phyloP scores from a whole-genome alignment of 2,888 invertebrate species.

The Salticus scenicus region DNA sequence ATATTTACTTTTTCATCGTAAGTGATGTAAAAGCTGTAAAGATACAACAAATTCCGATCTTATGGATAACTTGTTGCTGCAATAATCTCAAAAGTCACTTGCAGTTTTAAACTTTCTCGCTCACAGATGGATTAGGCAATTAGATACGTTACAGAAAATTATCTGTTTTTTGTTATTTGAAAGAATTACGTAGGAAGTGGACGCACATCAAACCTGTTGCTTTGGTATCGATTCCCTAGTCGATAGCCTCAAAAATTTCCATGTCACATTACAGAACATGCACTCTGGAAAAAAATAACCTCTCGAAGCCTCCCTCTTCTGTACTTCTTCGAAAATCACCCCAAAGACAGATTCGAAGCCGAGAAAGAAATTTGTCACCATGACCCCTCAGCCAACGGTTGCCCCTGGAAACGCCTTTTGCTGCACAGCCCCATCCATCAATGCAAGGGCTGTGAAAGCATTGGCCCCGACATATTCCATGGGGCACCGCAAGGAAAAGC shows the following conservation, averaged over 20 bases:
- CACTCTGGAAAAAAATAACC: neutral
- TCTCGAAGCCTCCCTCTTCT: conserved; percentile 9
- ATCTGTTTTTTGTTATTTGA: too few relatives aligned
- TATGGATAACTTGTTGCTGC: too few relatives aligned
- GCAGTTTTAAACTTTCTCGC: too few relatives aligned
- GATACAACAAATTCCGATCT: too few relatives aligned
- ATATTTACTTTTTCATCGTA: too few relatives aligned
- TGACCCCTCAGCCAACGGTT: conserved; percentile 58
- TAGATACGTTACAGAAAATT: too few relatives aligned
- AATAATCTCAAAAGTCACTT: too few relatives aligned
- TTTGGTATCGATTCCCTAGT: neutral
- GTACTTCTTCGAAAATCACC: conserved; percentile 27
- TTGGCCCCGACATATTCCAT: conserved; percentile 63
- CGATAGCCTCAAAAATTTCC: conserved; percentile 2
- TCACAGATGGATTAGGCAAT: too few relatives aligned
- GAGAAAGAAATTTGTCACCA: conserved; percentile 68
- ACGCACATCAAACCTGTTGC: neutral
- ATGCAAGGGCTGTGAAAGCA: conserved; percentile 42
- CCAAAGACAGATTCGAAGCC: conserved; percentile 49
- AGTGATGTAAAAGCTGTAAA: too few relatives aligned
- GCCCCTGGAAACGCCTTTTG: conserved; percentile 53
- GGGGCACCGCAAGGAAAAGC: conserved; percentile 52
- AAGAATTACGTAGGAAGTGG: neutral
- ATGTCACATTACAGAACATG: neutral
- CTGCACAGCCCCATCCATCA: conserved; percentile 46